Evolutionary conservation across 2,888 invertebrate genomes (phyloP), one percentile per base, ranked within the genome.

Genomic region (Phaedon cochleariae): DNA sequence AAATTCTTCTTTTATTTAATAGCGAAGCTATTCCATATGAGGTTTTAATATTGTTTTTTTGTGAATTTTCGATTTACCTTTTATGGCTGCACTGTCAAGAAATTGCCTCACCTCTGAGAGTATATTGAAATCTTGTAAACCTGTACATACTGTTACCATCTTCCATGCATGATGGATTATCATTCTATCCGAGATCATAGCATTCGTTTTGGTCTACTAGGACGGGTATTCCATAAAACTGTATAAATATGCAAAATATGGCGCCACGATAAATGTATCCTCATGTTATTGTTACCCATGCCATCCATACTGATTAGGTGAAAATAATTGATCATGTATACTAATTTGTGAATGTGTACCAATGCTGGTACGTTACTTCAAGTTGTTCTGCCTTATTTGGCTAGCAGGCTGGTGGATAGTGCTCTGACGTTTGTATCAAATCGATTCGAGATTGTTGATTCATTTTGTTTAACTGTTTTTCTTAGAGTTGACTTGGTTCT

Each of bases 331-430:
- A 69, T 62, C 69, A 53, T 72, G 72, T 71, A 65, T 70, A 70
- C 70, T 70, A 74, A 74, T 74, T 74, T 72, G 72, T 74, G 69
- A 63, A 70, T 69, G 64, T 68, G 60, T 69, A 69, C 64, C 62
- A 41, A 63, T 67, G 60, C 64, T 41, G 57, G 62, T 64, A 60
- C 62, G 67, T 65, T 63, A 59, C 60, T 66, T 21, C 55, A 66
- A 71, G 68, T 68, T 57, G 71, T 69, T 64, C 68, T 59, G 34
- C 71, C 71, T 54, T 71, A 71, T 71, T 71, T 71, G 68, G 71
- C 21, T 58, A 49, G 57, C 20, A 48, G 52, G 63, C 65, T 67
- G 67, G 67, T 58, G 67, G 68, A 51, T 41, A 29, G 41, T 52
- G 4, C 18, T 15, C 58, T 37, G 31, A 46, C 48, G 48, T 59